Percentiles rank a stretch among this genome's conserved stretches.
Conservation (phyloP, 2,888 invertebrate genomes). For the Sinhomidia bicolor region DNA sequence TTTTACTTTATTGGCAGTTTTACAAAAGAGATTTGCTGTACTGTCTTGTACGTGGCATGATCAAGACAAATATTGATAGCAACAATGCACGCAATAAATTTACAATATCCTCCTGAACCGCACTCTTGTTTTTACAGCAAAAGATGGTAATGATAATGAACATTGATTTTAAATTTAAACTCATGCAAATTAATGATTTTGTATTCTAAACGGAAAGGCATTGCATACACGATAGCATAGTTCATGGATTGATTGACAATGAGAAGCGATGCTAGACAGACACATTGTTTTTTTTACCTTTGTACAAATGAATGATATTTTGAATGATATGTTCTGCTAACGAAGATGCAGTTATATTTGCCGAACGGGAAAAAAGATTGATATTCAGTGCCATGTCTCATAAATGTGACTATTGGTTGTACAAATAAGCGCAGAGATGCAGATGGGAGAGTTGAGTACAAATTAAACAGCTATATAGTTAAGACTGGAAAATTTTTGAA, state of each 20-base stretch:
- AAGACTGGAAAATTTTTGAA: too few relatives aligned
- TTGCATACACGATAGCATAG: neutral
- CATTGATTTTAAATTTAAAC: neutral
- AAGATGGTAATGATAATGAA: neutral
- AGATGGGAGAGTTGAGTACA: too few relatives aligned
- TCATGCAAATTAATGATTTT: neutral
- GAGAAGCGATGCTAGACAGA: neutral
- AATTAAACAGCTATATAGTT: too few relatives aligned
- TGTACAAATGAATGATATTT: neutral
- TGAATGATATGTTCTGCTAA: neutral
- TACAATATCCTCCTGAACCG: neutral
- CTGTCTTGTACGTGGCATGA: neutral
- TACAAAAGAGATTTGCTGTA: neutral
- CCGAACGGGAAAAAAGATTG: neutral
- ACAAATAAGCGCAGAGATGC: neutral
- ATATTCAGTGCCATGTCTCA: neutral
- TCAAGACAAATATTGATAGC: neutral
- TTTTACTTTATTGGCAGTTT: neutral
- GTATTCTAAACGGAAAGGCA: neutral
- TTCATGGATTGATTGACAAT: constrained; percentile 25
- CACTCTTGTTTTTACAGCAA: neutral
- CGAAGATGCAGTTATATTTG: neutral
- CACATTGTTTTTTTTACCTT: neutral
- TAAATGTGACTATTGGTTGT: neutral
- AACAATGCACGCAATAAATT: neutral